Base-by-base conservation (phyloP, 2,888 invertebrate species). In the Pristionchus maxplancki region DNA sequence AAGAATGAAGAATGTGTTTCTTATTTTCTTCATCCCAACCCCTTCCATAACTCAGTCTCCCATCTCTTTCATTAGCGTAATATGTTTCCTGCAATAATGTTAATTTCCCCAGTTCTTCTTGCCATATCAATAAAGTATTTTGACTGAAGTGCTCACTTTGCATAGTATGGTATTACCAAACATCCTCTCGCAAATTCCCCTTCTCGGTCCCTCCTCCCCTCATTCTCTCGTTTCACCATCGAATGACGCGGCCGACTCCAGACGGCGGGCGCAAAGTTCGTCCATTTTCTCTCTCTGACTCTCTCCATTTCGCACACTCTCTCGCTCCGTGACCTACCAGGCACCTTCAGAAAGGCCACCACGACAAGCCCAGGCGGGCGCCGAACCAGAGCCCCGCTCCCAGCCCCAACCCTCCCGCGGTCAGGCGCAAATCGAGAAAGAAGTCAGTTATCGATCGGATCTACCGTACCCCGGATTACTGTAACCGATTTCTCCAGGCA, bases 91-190 rank as follows among this genome's bases (percentile, higher is more conserved):
- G 78, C 78, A 78, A 78, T 78, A 78, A 78, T 78, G 31, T n/a
- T 74, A n/a, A 28, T 78, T 44, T 78, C 78, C n/a, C 44, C 44
- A 44, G n/a, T 6, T 37, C 71, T 34, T 78, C 78, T 48, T 48
- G 78, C 78, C 78, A 78, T 78, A 78, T 78, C 78, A 34, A 78
- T 78, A 78, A 78, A 78, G 48, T 78, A 78, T 78, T 78, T 74
- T 40, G 31, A 28, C 8, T 74, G 74, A 74, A 20, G 1, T 3
- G 28, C 62, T 62, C 62, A 5, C 24, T 62, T 50, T 50, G 24
- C 58, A 24, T 62, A 24, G 4, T 1, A 67, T 20, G 17, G 13
- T n/a, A n/a, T n/a, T n/a, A n/a, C n/a, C n/a, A n/a, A n/a, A n/a
- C n/a, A 20, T 9, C 78, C n/a, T 20, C 34, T 24, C n/a, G 44